These are phyloP conservation scores for Trileptium ribeirensis DNA, from an alignment of 2,888 invertebrate species.

Conservation along the genomic window DNA sequence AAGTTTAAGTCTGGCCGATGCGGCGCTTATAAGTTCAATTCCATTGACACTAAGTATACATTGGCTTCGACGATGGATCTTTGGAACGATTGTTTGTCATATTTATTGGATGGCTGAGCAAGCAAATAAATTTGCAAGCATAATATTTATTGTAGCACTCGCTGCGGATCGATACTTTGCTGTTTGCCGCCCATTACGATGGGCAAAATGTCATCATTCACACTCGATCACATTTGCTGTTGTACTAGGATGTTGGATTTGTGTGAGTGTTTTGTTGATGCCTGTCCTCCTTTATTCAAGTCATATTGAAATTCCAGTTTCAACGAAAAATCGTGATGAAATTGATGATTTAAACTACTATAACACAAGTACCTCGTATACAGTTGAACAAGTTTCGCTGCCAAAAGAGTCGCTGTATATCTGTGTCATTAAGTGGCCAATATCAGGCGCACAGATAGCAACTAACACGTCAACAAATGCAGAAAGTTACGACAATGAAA, in stretches of 20 bases:
- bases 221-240: neutral
- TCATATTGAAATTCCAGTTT: neutral
- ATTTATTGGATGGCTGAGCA: slow-evolving; percentile 17
- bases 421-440: no score
- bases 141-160: slow-evolving; percentile 17
- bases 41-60: slow-evolving; percentile 16
- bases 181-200: slow-evolving; percentile 9
- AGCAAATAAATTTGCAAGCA: slow-evolving; percentile 21
- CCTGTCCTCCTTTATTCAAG: slow-evolving; percentile 14
- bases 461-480: neutral
- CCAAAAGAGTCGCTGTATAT: no score
- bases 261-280: neutral
- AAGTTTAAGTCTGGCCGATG: slow-evolving; percentile 23
- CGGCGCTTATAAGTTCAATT: neutral
- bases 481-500: neutral
- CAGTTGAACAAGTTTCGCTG: no score
- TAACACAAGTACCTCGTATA: neutral
- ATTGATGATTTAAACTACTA: no score
- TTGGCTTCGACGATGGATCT: neutral
- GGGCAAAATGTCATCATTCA: neutral
- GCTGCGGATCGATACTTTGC: slow-evolving; percentile 25
- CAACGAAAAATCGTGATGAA: neutral
- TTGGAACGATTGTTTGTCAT: slow-evolving; percentile 17
- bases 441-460: neutral
- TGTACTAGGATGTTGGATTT: neutral